phyloP scores from a whole-genome alignment of 2,888 invertebrate genomes.

The Xylota segnis region DNA sequence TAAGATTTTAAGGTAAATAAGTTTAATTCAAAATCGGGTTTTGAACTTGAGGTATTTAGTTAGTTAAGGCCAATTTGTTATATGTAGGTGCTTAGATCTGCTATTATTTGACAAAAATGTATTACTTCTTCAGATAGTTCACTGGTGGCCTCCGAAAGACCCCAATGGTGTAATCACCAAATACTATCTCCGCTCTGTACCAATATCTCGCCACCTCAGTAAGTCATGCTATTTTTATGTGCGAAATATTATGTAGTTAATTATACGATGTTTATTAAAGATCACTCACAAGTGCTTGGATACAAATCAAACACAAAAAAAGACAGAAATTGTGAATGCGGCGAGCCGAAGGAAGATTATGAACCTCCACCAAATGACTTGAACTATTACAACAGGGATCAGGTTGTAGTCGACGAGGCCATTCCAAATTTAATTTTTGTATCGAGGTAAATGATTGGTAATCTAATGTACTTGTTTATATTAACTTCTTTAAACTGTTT shows the following conservation, averaged over 20 bases:
- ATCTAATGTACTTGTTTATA: no score
- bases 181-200: slow-evolving; percentile 79
- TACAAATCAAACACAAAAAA: not conserved
- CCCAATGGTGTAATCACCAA: slow-evolving; percentile 80
- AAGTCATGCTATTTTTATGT: slow-evolving; percentile 6
- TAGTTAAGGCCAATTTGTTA: no score
- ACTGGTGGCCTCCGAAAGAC: slow-evolving; percentile 83
- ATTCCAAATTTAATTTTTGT: slow-evolving; percentile 80
- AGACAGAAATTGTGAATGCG: slow-evolving; percentile 47
- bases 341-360: slow-evolving; percentile 48
- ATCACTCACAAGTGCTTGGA: not conserved
- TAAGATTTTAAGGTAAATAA: no score
- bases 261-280: slow-evolving; percentile 11
- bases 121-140: slow-evolving; percentile 78
- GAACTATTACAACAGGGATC: slow-evolving; percentile 80
- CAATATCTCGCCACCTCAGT: slow-evolving; percentile 44
- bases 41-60: no score
- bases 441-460: slow-evolving; percentile 78
- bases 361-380: slow-evolving; percentile 80
- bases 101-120: no score
- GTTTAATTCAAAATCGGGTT: no score
- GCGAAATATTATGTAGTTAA: not conserved
- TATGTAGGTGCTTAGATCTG: no score
- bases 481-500: not conserved
- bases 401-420: slow-evolving; percentile 79